Evolutionary conservation across 2,113 vertebrate genomes (phyloP), one percentile per base, ranked within the genome.

Genomic region (Sylvilagus bachmani): DNA sequence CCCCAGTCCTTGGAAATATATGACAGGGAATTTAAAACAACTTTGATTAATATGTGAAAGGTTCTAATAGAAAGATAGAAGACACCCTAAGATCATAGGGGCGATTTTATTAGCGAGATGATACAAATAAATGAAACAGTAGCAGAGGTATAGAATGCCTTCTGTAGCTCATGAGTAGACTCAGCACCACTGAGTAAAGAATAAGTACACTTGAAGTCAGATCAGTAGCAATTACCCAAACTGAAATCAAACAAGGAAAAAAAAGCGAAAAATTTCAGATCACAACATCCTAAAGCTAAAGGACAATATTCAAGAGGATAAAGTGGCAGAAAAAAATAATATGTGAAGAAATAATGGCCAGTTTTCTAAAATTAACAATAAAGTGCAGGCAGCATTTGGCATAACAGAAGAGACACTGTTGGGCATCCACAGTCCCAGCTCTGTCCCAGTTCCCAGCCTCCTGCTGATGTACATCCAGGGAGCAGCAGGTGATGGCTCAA

Each of bases 301-400:
- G 10, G 24, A 77, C 21, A 94, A 73, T 83, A 74, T 75, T 86
- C 19, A n/a, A 82, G 55, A 12, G 49, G 2, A 73, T 3, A 87
- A 69, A 85, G 16, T 11, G 2, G 14, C 17, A 64, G 19, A 38
- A 85, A 61, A n/a, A 85, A 36, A 91, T 89, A 44, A 64, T 24
- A 86, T 58, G 10, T 93, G 31, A 81, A 95, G 19, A 96, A 86
- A 94, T 78, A 94, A 90, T 51, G 49, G 10, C 21, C 66, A 83
- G 4, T 86, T 89, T 95, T 79, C 12, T 10, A 92, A 96, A 94
- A 94, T 85, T 62, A 58, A 58, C 19, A 19, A 58, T 58, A 17
- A 58, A 58, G 55, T 58, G 6, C 6, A 6, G 55, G 55, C 55
- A 58, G 55, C 55, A 58, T 58, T 58, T 58, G 55, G 55, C 55